phyloP scores from a whole-genome alignment of 2,888 invertebrate genomes.

The Meteorus cinctellus region DNA sequence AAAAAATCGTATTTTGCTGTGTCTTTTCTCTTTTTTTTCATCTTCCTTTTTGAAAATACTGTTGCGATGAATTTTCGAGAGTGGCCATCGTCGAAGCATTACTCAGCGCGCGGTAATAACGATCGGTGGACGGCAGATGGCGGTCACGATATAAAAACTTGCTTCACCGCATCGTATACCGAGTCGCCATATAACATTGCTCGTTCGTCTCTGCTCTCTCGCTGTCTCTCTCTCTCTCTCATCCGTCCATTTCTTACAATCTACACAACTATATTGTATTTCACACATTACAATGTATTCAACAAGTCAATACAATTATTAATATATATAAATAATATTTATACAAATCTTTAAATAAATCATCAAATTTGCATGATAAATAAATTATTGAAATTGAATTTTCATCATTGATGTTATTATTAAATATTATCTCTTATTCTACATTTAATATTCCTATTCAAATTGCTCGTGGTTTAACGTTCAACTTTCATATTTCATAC shows the following conservation, averaged over 20 bases:
- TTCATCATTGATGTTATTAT: neutral
- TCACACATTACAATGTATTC: neutral
- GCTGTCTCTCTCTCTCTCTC: conserved; percentile 12
- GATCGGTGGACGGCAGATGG: conserved; percentile 69
- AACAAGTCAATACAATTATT: neutral
- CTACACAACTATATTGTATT: neutral
- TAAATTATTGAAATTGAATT: neutral
- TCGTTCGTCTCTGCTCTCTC: conserved; percentile 39
- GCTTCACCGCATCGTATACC: conserved; percentile 56
- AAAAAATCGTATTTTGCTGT: neutral
- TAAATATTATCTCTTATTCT: neutral
- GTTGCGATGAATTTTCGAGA: conserved; percentile 1
- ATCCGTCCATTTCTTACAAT: neutral
- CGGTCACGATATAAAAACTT: conserved; percentile 70
- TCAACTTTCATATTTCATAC: neutral
- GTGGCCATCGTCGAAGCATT: conserved; percentile 57
- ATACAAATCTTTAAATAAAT: conserved; percentile 14
- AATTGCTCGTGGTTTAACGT: neutral
- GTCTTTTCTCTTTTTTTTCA: neutral
- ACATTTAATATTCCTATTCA: conserved; percentile 35
- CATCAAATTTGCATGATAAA: neutral
- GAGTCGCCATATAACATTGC: conserved; percentile 64
- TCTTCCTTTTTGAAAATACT: neutral
- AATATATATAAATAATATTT: neutral
- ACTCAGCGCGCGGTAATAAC: conserved; percentile 71